Percentiles rank a stretch among this genome's conserved stretches.
phyloP scores from a whole-genome alignment of 2,113 vertebrate species.

The Cyprinodon brontotheroides region DNA sequence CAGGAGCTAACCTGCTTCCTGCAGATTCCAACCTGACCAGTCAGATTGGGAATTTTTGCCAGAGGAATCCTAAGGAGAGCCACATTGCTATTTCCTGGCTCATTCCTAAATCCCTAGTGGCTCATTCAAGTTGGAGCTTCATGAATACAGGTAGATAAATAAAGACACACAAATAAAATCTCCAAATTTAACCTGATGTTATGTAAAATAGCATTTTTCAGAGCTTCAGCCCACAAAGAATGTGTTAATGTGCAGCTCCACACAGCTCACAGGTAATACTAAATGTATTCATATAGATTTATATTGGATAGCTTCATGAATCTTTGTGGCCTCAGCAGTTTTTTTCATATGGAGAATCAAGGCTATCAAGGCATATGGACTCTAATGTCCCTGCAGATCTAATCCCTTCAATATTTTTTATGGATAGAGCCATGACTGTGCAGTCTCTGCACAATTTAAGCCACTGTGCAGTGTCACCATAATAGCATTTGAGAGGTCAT shows the following conservation, averaged over 20 bases:
- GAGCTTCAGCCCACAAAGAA: conserved; percentile 10
- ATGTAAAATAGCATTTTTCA: conserved; percentile 23
- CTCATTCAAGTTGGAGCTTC: conserved; percentile 51
- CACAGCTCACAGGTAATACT: no score
- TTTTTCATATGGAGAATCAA: conserved; percentile 33
- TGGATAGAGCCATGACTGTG: conserved; percentile 23
- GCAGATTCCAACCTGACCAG: conserved; percentile 53
- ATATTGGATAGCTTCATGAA: conserved; percentile 21
- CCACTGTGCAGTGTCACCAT: conserved; percentile 13
- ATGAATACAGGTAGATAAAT: conserved; percentile 39
- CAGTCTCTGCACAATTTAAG: conserved; percentile 13
- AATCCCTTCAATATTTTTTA: conserved; percentile 19
- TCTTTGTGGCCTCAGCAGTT: conserved; percentile 30
- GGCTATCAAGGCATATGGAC: conserved; percentile 1
- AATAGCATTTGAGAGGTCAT: conserved; percentile 32
- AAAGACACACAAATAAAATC: conserved; percentile 24
- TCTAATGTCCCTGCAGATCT: conserved; percentile 10
- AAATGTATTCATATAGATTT: neutral
- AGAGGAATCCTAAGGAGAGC: conserved; percentile 64
- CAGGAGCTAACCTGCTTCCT: conserved; percentile 56
- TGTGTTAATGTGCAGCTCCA: no score
- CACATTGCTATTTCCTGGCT: conserved; percentile 72
- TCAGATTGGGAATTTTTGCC: conserved; percentile 59
- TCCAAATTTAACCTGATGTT: conserved; percentile 20
- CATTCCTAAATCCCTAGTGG: conserved; percentile 61